These are phyloP conservation scores for Drosophila rubida DNA, from an alignment of 2,888 invertebrate species.

Conservation along the genomic window DNA sequence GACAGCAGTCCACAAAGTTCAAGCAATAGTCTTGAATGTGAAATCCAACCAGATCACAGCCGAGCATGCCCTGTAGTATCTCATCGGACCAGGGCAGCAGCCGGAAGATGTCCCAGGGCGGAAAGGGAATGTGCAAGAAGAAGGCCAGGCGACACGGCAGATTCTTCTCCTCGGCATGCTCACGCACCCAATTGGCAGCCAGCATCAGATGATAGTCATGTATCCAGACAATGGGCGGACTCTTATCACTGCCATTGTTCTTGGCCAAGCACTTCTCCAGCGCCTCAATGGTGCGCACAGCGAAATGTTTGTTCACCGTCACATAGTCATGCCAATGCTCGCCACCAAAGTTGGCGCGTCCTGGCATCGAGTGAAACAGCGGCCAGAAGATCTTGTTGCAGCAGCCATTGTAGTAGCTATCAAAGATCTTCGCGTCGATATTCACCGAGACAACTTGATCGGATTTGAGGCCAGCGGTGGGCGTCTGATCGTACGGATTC, in stretches of 20 bases:
- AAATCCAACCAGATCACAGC: conserved; percentile 97
- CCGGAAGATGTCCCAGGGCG: conserved; percentile 96
- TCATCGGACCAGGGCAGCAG: conserved; percentile 97
- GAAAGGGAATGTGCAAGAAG: conserved; percentile 97
- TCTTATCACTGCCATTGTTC: conserved; percentile 81
- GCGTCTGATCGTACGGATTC: conserved; percentile 93
- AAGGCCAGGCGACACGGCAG: conserved; percentile 93
- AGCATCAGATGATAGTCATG: conserved; percentile 98
- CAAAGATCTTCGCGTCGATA: conserved; percentile 91
- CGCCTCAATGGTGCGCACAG: conserved; percentile 91
- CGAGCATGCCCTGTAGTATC: conserved; percentile 95
- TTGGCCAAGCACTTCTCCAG: conserved; percentile 86
- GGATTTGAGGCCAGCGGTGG: conserved; percentile 93
- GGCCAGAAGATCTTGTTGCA: conserved; percentile 97
- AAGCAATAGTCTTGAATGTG: conserved; percentile 96
- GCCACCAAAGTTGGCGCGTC: conserved; percentile 92
- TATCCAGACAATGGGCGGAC: conserved; percentile 91
- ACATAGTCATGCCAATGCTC: conserved; percentile 94
- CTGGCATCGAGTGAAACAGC: conserved; percentile 96
- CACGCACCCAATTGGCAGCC: conserved; percentile 95
- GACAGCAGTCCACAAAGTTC: conserved; percentile 96
- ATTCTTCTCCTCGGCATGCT: conserved; percentile 92
- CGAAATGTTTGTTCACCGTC: conserved; percentile 92
- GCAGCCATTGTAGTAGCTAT: conserved; percentile 96
- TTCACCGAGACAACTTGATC: conserved; percentile 93